Evolutionary conservation across 2,113 vertebrate species (phyloP), one percentile per base, ranked within the genome.

Genomic region (Falcunculus frontatus): DNA sequence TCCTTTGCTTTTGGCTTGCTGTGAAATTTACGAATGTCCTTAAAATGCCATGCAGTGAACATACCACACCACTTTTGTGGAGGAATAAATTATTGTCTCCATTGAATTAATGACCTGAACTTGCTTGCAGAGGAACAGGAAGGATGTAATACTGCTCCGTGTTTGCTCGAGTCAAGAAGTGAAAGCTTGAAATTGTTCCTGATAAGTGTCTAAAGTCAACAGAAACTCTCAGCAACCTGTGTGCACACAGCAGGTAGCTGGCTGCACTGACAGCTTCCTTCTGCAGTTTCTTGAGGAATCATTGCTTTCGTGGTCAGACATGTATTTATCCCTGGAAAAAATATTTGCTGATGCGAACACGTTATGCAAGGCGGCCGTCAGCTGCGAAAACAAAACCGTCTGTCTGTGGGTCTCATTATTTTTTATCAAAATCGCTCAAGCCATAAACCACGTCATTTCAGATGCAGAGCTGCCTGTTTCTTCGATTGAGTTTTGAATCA

Each of bases 321-420:
- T 17, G 29, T 49, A 27, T 87, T 93, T 79, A 53, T 82, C 88
- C 86, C 88, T 84, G 90, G 92, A 84, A 89, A 64, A 75, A 95
- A 84, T 68, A 93, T 76, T 76, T 92, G 95, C 95, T 92, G 88
- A 94, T 95, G 90, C 11, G 49, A 79, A 11, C 4, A 29, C 5
- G 27, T 96, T 96, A 95, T 26, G 92, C 88, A 94, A 96, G 93
- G 88, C 32, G 0, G 22, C 56, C 2, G 0, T 94, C 93, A 95
- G 90, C 96, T 94, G 90, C 33, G 76, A 78, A 96, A 96, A 95
- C 93, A 96, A 90, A 95, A 6, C 88, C 1, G 2, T 23, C 87
- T 89, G 93, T 84, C 92, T 93, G 92, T 79, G 69, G 80, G 32
- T 84, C 88, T 92, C 83, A 9, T 94, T 56, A 93, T 80, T 68